Evolutionary conservation across 2,888 invertebrate species (phyloP), one percentile per base, ranked within the genome.

Genomic region (Troides helena): DNA sequence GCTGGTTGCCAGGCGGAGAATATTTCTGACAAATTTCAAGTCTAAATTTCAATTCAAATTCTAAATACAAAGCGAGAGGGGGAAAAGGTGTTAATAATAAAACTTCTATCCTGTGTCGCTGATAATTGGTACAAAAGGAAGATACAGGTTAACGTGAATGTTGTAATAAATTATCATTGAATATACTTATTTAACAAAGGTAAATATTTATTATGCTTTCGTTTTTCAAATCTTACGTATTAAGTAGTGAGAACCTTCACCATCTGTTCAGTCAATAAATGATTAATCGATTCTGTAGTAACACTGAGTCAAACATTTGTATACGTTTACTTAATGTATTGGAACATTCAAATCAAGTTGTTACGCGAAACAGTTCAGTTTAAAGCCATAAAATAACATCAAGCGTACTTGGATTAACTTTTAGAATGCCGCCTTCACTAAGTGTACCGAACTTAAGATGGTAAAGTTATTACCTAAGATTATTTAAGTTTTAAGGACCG

Each of bases 231-330:
- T 43, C 14, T 3, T 46, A 46, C 14, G 12, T 46, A 46, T 12
- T 43, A 43, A 43, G 14, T 46, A 14, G 46, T n/a, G n/a, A 6
- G n/a, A 53, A 53, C n/a, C 18, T 53, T 18, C 4, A 6, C n/a
- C 7, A 6, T 50, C 6, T 18, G n/a, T 53, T n/a, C 53, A 8
- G 53, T 7, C 4, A 53, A 53, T 53, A n/a, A 18, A 53, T n/a
- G 53, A 18, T 53, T 18, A 53, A 18, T 5, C 18, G n/a, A 53
- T 53, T 53, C 2, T 53, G 53, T 53, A 1, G 18, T n/a, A 53
- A 18, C 10, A 8, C 6, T 23, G 57, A 68, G 71, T 71, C 69
- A 67, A 57, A 68, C 70, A 66, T 68, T 70, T 65, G 62, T 23
- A 63, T 63, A 63, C 43, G 53, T 64, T 64, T 53, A 53, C 53